Evolutionary conservation across 1,140 invertebrate genomes (phyloP).

Genomic region (Cephus cinctus): DNA sequence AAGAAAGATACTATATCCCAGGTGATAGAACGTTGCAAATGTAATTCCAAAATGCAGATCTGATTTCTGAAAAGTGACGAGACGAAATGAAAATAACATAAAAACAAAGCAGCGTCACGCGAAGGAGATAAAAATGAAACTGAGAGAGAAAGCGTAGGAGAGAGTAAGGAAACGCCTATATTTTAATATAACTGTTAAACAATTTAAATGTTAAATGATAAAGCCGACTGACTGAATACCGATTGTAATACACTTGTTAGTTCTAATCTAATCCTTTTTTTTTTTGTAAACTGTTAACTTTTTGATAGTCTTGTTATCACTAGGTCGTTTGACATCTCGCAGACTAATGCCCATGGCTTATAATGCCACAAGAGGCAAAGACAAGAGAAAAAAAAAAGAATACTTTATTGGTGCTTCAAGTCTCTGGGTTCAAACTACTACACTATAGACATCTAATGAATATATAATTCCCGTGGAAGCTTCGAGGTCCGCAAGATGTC

Average conservation of each 20-base stretch:
- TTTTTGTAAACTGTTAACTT: slow-evolving; percentile 1
- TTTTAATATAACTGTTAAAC: neutral
- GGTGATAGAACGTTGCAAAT: neutral
- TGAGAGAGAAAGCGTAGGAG: neutral
- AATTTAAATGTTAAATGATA: neutral
- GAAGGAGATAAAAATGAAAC: neutral
- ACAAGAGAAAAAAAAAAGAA: too few relatives aligned
- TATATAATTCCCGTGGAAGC: too few relatives aligned
- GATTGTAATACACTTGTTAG: slow-evolving; percentile 2
- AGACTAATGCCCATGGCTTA: too few relatives aligned
- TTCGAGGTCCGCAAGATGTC: too few relatives aligned
- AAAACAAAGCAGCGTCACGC: neutral
- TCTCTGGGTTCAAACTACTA: too few relatives aligned
- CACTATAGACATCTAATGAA: too few relatives aligned
- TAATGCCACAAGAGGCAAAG: too few relatives aligned
- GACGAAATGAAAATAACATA: neutral
- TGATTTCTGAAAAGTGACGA: neutral
- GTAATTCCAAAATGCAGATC: slow-evolving; percentile 6
- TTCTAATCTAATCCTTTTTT: too few relatives aligned
- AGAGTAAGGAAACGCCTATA: neutral
- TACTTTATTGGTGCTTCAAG: too few relatives aligned
- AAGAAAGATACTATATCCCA: neutral
- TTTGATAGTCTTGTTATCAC: neutral
- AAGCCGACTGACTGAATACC: slow-evolving; percentile 5
- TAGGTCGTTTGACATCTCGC: neutral